Evolutionary conservation across 1,140 invertebrate genomes (phyloP).

Genomic region (Temnothorax longispinosus): DNA sequence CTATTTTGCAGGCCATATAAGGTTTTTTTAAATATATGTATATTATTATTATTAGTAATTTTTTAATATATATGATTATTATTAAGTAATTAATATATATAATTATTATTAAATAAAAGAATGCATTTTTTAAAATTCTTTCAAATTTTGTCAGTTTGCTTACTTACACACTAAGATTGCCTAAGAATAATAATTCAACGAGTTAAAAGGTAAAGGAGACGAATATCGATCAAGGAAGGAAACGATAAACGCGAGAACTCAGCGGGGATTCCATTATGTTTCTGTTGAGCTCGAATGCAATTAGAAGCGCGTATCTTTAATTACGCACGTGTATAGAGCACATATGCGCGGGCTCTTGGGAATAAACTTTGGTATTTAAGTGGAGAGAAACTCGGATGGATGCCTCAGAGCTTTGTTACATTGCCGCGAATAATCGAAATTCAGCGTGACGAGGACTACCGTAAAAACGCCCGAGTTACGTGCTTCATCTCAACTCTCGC

Average conservation of each 20-base stretch:
- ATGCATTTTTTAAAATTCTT: not conserved
- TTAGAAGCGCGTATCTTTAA: slow-evolving; percentile 51
- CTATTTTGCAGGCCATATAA: not conserved
- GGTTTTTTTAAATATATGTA: not conserved
- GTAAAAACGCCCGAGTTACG: not conserved
- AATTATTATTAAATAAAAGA: not conserved
- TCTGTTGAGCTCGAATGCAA: slow-evolving; percentile 25
- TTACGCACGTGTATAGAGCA: slow-evolving; percentile 22
- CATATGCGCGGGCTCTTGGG: slow-evolving; percentile 29
- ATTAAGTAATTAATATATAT: not conserved
- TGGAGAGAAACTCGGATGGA: slow-evolving; percentile 40
- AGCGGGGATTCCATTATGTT: slow-evolving; percentile 46
- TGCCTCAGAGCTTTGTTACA: slow-evolving; percentile 31
- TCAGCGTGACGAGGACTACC: not conserved
- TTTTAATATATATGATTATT: not conserved
- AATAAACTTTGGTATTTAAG: slow-evolving; percentile 58
- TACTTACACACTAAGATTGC: not conserved
- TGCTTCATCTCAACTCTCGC: not conserved
- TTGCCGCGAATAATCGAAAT: slow-evolving; percentile 18
- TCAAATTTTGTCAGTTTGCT: not conserved
- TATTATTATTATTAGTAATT: not conserved
- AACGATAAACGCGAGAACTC: slow-evolving; percentile 22
- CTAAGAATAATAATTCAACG: not conserved
- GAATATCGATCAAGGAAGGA: slow-evolving; percentile 6
- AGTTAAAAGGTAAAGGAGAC: not conserved